Evolutionary conservation across 2,888 invertebrate genomes (phyloP).

Genomic region (Rapana venosa): DNA sequence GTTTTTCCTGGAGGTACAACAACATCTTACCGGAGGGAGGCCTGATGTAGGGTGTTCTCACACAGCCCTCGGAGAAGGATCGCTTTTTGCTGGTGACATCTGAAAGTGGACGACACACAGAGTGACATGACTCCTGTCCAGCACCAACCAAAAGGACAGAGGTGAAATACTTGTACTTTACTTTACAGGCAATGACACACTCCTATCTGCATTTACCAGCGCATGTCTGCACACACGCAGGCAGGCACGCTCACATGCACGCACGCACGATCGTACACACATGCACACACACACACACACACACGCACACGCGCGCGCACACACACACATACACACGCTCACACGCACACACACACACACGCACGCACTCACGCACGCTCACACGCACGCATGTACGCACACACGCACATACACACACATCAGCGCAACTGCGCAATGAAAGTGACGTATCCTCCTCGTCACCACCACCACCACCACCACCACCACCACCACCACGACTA

Average conservation of each 20-base stretch:
- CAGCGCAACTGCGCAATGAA: neutral
- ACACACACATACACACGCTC: neutral
- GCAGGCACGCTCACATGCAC: neutral
- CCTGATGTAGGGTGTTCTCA: conserved; percentile 38
- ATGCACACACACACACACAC: conserved; percentile 12
- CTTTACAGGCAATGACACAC: neutral
- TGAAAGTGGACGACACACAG: neutral
- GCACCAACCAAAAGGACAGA: too few species aligned
- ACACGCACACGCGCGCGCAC: neutral
- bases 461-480: conserved; percentile 23
- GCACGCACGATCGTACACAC: neutral
- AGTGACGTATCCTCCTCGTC: neutral
- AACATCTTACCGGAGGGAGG: conserved; percentile 10
- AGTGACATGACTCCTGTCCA: neutral
- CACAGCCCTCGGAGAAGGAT: conserved; percentile 35
- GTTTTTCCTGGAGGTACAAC: neutral
- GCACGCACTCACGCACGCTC: neutral
- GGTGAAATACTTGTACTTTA: neutral
- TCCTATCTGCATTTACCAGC: neutral
- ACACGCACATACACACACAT: neutral
- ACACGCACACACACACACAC: neutral
- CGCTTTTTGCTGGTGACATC: conserved; percentile 13
- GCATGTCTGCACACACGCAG: neutral
- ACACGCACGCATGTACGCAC: neutral
- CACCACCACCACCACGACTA: neutral